Evolutionary conservation across 2,113 vertebrate species (phyloP).

Genomic region (Lucifuga dentata): DNA sequence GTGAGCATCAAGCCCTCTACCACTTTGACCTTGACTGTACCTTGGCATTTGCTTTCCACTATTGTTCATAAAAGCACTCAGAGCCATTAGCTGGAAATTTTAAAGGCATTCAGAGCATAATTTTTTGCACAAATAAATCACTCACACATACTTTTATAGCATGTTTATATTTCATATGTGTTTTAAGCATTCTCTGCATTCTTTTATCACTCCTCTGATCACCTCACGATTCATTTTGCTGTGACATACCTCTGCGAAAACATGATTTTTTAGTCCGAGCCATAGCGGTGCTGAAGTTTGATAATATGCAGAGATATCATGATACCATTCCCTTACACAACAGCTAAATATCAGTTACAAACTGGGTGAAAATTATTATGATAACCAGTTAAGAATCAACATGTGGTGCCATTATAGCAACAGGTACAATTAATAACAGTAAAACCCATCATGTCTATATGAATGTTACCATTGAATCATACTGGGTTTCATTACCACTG

Average conservation of each 20-base stretch:
- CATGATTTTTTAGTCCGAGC: neutral
- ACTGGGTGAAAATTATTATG: too few relatives aligned
- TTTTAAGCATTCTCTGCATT: constrained; percentile 51
- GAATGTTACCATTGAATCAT: too few relatives aligned
- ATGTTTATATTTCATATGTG: constrained; percentile 7
- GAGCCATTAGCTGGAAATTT: constrained; percentile 13
- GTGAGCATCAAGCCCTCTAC: constrained; percentile 15
- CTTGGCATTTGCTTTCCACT: neutral
- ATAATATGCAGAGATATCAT: constrained; percentile 29
- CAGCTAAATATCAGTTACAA: too few relatives aligned
- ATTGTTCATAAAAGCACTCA: neutral
- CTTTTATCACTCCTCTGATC: neutral
- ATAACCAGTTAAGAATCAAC: too few relatives aligned
- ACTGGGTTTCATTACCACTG: too few relatives aligned
- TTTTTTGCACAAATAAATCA: constrained; percentile 25
- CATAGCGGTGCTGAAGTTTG: neutral
- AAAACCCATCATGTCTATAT: too few relatives aligned
- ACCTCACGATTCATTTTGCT: constrained; percentile 15
- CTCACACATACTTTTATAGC: neutral
- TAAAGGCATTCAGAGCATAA: constrained; percentile 11
- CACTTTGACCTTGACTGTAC: constrained; percentile 28
- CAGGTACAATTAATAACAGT: too few relatives aligned
- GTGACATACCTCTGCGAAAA: neutral
- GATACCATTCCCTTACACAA: too few relatives aligned
- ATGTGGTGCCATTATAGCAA: too few relatives aligned